phyloP scores from a whole-genome alignment of 2,113 vertebrate species.

The Anser brachyrhynchus region DNA sequence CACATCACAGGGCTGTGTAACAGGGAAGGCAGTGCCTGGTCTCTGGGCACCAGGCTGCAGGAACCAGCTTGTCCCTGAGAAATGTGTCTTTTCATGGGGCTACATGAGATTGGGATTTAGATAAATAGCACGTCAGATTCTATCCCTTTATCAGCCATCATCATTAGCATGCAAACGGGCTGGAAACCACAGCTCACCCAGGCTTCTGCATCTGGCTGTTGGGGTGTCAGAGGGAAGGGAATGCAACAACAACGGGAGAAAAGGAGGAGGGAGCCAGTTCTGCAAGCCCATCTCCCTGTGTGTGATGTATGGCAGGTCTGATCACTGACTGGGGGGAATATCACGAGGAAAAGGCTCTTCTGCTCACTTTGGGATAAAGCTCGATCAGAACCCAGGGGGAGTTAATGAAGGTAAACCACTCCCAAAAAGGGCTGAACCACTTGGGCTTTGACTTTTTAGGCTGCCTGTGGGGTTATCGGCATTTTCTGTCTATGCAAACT shows the following conservation, averaged over 20 bases:
- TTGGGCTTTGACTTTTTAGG: not conserved
- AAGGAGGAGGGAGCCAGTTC: not conserved
- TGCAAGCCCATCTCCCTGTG: not conserved
- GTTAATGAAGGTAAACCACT: not conserved
- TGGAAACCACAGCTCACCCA: not conserved
- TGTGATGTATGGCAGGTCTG: not conserved
- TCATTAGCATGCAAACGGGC: not conserved
- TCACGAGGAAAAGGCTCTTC: not conserved
- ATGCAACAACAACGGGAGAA: not conserved
- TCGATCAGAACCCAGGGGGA: not conserved
- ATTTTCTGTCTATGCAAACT: not conserved
- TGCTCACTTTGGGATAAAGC: not conserved
- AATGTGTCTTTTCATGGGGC: not conserved
- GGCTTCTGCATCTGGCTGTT: not conserved
- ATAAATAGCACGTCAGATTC: not conserved
- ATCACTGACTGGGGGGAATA: not conserved
- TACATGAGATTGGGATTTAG: not conserved
- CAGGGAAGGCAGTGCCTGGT: not conserved
- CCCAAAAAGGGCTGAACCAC: not conserved
- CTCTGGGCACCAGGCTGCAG: not conserved
- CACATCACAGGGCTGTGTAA: rapidly evolving
- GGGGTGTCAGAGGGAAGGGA: not conserved
- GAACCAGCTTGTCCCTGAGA: not conserved
- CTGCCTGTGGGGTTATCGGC: not conserved
- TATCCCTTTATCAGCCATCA: not conserved